Evolutionary conservation across 2,113 vertebrate species (phyloP), one percentile per base, ranked within the genome.

Genomic region (Clupea harengus): DNA sequence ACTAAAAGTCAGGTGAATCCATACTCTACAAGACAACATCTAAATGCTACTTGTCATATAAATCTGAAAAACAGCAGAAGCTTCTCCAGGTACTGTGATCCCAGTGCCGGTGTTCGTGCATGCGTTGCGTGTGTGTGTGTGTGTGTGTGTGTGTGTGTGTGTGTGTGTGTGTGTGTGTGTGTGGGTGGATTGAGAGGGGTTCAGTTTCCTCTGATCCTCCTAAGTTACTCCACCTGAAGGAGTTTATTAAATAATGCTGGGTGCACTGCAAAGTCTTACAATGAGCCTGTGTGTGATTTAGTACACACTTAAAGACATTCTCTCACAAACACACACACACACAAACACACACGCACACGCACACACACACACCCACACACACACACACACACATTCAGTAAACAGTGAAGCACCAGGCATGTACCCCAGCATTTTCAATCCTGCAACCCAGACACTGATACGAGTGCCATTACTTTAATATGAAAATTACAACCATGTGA

Each of bases 401-500:
- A 39, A 13, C 25, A 75, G n/a, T 32, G 67, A 75, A 75, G 67
- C 25, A 75, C 28, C 67, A 75, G 25, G 67, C 67, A 28, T 32
- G 28, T 13, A 75, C 25, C 28, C 25, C 10, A 28, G 25, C 67
- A 75, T 32, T 64, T 75, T 9, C 32, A 75, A 75, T 39, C 67
- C 67, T 75, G 28, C 67, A 75, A 75, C 90, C 89, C 85, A 88
- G 83, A 89, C 89, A 86, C 89, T 88, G 89, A 91, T 91, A 91
- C 86, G 91, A 52, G 84, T 11, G 82, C 89, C 87, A 93, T 94
- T 93, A 92, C 88, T 93, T 93, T 93, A 93, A 94, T 93, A 93
- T 85, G 90, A 93, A 94, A 94, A 94, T 94, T 92, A 88, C 91
- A 93, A 93, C 90, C 93, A 94, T 91, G 90, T 95, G 93, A 93